Percentiles rank a stretch among this genome's conserved stretches.
phyloP scores from a whole-genome alignment of 2,888 invertebrate species.

The Myopa testacea region DNA sequence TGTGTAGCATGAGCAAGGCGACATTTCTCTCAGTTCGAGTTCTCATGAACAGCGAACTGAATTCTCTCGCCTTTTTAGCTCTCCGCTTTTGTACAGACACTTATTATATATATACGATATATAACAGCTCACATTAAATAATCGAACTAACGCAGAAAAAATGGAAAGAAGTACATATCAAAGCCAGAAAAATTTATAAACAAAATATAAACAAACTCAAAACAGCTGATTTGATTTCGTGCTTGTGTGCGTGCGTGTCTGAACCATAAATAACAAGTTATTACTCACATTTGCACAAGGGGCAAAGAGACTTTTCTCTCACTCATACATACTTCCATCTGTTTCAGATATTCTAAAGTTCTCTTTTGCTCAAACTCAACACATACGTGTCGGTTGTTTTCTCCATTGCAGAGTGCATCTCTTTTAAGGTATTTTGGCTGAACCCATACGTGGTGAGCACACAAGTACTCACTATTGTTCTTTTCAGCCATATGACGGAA shows the following conservation, averaged over 20 bases:
- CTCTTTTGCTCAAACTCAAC: slow-evolving; percentile 7
- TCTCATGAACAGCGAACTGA: neutral
- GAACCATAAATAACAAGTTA: slow-evolving; percentile 22
- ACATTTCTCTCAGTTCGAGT: neutral
- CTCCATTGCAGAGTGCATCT: neutral
- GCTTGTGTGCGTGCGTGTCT: slow-evolving; percentile 1
- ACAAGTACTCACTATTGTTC: neutral
- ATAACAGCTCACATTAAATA: slow-evolving; percentile 12
- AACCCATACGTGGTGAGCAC: neutral
- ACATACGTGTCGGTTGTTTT: neutral
- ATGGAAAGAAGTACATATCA: slow-evolving; percentile 8
- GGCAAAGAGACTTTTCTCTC: slow-evolving; percentile 39
- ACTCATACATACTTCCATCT: slow-evolving; percentile 39
- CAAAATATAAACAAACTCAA: slow-evolving; percentile 62
- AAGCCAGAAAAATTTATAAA: slow-evolving; percentile 54
- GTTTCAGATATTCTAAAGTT: neutral
- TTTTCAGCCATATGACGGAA: neutral
- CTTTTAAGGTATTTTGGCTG: neutral
- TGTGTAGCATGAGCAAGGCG: slow-evolving; percentile 26
- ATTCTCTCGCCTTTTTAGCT: neutral
- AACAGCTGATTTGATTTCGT: slow-evolving; percentile 57
- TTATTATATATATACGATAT: too few relatives aligned
- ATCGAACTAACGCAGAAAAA: slow-evolving; percentile 14
- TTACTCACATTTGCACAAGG: slow-evolving; percentile 38
- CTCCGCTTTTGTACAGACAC: slow-evolving; percentile 2